phyloP scores from a whole-genome alignment of 1,140 invertebrate genomes.

The Acromyrmex charruanus region DNA sequence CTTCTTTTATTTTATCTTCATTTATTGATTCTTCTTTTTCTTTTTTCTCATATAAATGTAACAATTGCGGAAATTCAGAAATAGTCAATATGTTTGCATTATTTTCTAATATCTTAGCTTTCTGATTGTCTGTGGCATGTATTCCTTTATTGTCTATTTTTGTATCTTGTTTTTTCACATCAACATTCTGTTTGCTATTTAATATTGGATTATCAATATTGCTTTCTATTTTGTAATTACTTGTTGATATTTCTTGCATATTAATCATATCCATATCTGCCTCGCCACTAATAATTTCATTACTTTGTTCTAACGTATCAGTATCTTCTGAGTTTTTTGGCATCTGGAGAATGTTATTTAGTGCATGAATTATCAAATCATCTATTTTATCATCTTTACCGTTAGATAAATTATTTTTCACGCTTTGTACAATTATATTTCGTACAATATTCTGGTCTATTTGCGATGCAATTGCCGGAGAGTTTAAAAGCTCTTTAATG shows the following conservation, averaged over 20 bases:
- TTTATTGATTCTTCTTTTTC: conserved; percentile 16
- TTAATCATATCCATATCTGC: not conserved
- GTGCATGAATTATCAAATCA: conserved; percentile 69
- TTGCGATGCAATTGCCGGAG: conserved; percentile 70
- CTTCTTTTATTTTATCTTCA: not conserved
- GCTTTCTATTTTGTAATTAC: not conserved
- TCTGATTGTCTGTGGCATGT: not conserved
- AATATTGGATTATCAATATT: not conserved
- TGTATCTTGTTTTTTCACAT: not conserved
- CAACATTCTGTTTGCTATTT: not conserved
- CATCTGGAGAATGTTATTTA: conserved; percentile 66
- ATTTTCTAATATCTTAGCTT: conserved; percentile 7
- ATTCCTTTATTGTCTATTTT: not conserved
- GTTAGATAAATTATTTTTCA: conserved; percentile 70
- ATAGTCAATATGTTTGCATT: not conserved
- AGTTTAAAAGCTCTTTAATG: conserved; percentile 71
- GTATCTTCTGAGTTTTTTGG: not conserved
- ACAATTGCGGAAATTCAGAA: not conserved
- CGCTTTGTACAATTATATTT: conserved; percentile 79
- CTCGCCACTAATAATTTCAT: not conserved
- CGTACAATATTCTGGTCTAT: conserved; percentile 67
- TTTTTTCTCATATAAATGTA: not conserved
- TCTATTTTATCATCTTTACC: conserved; percentile 53
- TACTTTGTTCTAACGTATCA: not conserved
- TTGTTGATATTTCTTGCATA: not conserved